phyloP scores from a whole-genome alignment of 2,113 vertebrate genomes.

The Xiphorhynchus elegans region DNA sequence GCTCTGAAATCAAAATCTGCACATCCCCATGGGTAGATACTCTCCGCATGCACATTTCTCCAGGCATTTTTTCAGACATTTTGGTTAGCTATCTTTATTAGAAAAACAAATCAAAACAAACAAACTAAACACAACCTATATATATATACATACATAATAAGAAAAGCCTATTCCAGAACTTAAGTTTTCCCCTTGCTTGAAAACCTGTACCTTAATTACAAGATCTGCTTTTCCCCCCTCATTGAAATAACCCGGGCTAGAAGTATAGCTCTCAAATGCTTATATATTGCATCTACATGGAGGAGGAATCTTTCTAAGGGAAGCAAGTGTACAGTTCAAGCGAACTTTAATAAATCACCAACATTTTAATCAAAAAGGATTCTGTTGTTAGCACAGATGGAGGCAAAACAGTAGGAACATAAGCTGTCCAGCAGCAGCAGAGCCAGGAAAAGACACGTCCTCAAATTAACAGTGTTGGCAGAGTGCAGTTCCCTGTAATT shows the following conservation, averaged over 20 bases:
- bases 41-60: background rate
- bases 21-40: background rate
- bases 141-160: background rate
- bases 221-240: background rate
- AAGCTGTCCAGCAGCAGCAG: constrained; percentile 30
- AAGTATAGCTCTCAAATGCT: background rate
- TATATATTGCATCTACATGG: background rate
- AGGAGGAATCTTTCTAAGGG: background rate
- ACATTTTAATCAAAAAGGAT: constrained; percentile 57
- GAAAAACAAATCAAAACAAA: background rate
- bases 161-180: background rate
- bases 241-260: background rate
- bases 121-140: background rate
- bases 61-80: background rate
- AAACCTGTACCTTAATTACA: background rate
- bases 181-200: background rate
- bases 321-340: background rate
- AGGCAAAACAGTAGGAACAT: constrained; percentile 7
- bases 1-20: background rate
- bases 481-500: background rate
- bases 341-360: constrained; percentile 26
- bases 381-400: constrained; percentile 61
- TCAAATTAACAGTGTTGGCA: constrained; percentile 41
- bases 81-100: background rate
- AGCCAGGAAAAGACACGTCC: constrained; percentile 34